Conservation (phyloP, 2,888 invertebrate genomes). For the Acheta domesticus region DNA sequence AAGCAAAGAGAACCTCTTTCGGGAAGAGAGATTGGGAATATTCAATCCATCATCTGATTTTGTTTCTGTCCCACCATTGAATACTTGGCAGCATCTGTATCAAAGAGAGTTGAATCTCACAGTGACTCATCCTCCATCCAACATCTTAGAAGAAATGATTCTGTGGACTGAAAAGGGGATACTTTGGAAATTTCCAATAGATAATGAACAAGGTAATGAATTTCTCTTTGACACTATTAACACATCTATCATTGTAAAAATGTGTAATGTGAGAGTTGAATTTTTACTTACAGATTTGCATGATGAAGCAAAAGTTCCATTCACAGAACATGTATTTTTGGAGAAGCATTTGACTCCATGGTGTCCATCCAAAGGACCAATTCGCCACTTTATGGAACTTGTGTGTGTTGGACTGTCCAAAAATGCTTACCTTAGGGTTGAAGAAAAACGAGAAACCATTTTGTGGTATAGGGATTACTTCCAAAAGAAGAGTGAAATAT, state of each 20-base stretch:
- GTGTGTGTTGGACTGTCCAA: conserved; percentile 91
- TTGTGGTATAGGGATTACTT: conserved; percentile 91
- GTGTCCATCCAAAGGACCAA: conserved; percentile 87
- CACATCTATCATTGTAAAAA: not conserved
- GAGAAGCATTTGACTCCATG: conserved; percentile 80
- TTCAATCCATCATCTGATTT: conserved; percentile 53
- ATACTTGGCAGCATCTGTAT: conserved; percentile 66
- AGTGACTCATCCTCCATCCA: conserved; percentile 70
- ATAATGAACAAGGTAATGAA: conserved; percentile 86
- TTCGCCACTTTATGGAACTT: conserved; percentile 96
- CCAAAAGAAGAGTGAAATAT: conserved; percentile 68
- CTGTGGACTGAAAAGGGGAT: conserved; percentile 92
- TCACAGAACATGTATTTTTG: conserved; percentile 92
- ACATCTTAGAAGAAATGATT: conserved; percentile 91
- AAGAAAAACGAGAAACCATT: conserved; percentile 85
- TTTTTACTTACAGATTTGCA: conserved; percentile 47
- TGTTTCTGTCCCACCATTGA: conserved; percentile 47
- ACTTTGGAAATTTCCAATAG: conserved; percentile 94
- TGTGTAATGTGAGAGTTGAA: too few species aligned
- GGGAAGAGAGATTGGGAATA: conserved; percentile 60
- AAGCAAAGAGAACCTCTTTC: conserved; percentile 61
- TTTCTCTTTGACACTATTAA: conserved; percentile 45
- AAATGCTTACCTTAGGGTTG: conserved; percentile 84
- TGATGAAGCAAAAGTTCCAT: conserved; percentile 62
- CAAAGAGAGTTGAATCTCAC: conserved; percentile 64